Conservation (phyloP, 2,113 vertebrate species). For the Zosterops lateralis region DNA sequence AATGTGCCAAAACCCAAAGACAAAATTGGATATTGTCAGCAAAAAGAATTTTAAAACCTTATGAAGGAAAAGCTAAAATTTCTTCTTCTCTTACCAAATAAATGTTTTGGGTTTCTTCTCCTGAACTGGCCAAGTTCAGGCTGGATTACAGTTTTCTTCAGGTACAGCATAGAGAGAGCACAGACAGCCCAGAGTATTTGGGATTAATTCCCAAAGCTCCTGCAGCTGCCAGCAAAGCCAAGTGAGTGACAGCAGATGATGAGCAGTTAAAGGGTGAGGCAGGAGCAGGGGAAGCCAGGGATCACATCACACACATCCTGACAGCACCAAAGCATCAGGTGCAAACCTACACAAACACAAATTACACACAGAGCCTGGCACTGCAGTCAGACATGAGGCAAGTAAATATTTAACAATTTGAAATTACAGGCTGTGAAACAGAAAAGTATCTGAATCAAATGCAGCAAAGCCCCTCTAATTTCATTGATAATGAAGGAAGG, state of each 20-base stretch:
- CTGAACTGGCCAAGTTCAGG: not conserved
- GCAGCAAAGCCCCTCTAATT: not conserved
- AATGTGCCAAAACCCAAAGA: not conserved
- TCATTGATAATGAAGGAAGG: not conserved
- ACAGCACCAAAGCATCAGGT: not conserved
- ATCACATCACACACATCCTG: not conserved
- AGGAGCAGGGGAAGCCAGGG: not conserved
- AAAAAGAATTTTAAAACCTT: not conserved
- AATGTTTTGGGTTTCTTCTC: not conserved
- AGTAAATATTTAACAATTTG: not conserved
- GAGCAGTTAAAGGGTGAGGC: not conserved
- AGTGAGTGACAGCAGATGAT: not conserved
- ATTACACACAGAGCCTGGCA: not conserved
- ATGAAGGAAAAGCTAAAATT: not conserved
- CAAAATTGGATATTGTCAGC: accelerated
- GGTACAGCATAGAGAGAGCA: not conserved
- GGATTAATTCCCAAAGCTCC: not conserved
- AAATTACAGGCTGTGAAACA: not conserved
- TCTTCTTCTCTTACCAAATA: not conserved
- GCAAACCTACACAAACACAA: not conserved
- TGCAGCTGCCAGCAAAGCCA: not conserved
- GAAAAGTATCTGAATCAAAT: not conserved
- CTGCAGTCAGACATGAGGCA: not conserved
- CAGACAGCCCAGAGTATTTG: not conserved
- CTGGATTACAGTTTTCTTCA: not conserved